Percentiles rank a stretch among this genome's conserved stretches.
Conservation (phyloP, 2,888 invertebrate genomes). For the Cenopis cana region DNA sequence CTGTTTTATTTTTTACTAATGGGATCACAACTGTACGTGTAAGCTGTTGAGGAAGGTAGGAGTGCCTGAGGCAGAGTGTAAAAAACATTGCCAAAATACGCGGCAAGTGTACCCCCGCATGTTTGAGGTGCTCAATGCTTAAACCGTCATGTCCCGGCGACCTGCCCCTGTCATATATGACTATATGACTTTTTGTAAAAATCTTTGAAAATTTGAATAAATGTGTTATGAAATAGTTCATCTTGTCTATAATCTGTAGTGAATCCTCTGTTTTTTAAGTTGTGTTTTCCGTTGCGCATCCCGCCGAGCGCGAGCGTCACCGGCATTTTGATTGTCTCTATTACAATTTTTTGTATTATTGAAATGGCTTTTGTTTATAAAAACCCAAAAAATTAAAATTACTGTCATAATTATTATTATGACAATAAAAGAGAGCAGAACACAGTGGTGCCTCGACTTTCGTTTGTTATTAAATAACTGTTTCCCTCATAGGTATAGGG, state of each 20-base stretch:
- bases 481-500: not conserved
- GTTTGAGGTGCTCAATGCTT: too few relatives aligned
- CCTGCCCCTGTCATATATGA: too few relatives aligned
- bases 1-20: too few relatives aligned
- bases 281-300: slow-evolving; percentile 20
- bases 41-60: too few relatives aligned
- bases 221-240: not conserved
- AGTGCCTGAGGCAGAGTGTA: too few relatives aligned
- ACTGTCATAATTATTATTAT: not conserved
- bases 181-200: too few relatives aligned
- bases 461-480: not conserved
- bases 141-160: too few relatives aligned
- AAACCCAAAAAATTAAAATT: slow-evolving; percentile 23
- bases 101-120: too few relatives aligned
- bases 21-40: too few relatives aligned
- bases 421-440: too few relatives aligned
- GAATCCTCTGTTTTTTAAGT: not conserved
- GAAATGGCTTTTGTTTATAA: slow-evolving; percentile 40
- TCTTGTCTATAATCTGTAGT: not conserved
- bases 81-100: too few relatives aligned
- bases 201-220: too few relatives aligned
- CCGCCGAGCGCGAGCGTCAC: slow-evolving; percentile 29
- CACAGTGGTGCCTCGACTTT: not conserved
- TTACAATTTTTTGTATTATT: slow-evolving; percentile 27
- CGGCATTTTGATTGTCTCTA: slow-evolving; percentile 41